Conservation (phyloP, 2,888 invertebrate genomes). For the Scelioninae gen. 1 region DNA sequence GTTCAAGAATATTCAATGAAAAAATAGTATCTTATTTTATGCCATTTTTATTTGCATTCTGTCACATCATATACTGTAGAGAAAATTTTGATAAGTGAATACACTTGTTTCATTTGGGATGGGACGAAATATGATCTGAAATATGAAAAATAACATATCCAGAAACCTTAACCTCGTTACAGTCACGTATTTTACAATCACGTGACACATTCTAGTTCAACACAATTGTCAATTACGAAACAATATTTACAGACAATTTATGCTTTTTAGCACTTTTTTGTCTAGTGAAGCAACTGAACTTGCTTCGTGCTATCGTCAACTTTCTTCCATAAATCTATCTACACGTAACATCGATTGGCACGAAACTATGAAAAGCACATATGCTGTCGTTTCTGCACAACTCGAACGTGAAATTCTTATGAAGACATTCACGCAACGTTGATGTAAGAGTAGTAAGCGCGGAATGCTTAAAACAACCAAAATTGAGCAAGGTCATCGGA, state of each 20-base stretch:
- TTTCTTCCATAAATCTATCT: slow-evolving; percentile 32
- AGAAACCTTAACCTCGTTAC: slow-evolving; percentile 57
- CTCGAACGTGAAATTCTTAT: slow-evolving; percentile 48
- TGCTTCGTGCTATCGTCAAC: slow-evolving; percentile 19
- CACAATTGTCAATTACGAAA: slow-evolving; percentile 56
- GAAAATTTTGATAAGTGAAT: no score
- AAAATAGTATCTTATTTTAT: no score
- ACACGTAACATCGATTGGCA: neutral
- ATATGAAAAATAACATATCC: no score
- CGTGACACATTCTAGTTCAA: slow-evolving; percentile 55
- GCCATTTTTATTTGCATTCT: no score
- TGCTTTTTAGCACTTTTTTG: slow-evolving; percentile 51
- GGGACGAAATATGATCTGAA: no score
- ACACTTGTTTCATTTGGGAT: no score
- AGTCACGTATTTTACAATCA: slow-evolving; percentile 33
- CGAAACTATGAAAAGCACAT: slow-evolving; percentile 24
- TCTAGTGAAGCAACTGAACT: slow-evolving; percentile 29
- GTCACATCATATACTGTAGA: no score
- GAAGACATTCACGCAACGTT: slow-evolving; percentile 66
- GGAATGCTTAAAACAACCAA: slow-evolving; percentile 67
- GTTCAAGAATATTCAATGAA: no score
- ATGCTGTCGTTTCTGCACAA: slow-evolving; percentile 35
- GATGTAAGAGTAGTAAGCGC: slow-evolving; percentile 64
- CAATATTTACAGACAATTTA: slow-evolving; percentile 42
- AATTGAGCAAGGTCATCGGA: slow-evolving; percentile 70